Evolutionary conservation across 2,888 invertebrate genomes (phyloP).

Genomic region (Azorinus chamasolen): DNA sequence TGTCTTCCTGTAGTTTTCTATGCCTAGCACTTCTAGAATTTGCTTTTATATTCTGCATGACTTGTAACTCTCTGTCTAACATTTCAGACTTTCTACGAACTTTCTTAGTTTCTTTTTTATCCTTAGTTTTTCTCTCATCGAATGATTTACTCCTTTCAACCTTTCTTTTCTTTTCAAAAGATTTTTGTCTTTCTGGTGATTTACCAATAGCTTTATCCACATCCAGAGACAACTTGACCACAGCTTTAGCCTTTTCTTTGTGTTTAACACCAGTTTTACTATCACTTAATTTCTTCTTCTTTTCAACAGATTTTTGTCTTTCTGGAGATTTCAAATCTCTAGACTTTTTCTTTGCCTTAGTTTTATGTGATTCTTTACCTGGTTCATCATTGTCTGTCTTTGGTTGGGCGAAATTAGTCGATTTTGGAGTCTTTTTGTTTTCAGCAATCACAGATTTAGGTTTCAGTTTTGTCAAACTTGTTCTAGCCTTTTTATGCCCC

Average conservation of each 20-base stretch:
- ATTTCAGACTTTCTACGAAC: conserved; percentile 20
- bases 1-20: conserved; percentile 28
- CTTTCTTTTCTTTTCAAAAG: conserved; percentile 4
- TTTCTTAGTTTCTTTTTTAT: conserved; percentile 45
- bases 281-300: neutral
- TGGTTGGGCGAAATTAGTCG: too few species aligned
- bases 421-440: neutral
- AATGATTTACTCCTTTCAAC: conserved; percentile 8
- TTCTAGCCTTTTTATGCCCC: neutral
- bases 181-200: conserved; percentile 6
- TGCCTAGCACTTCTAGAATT: conserved; percentile 48
- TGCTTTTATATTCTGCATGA: conserved; percentile 52
- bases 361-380: too few species aligned
- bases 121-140: conserved; percentile 24
- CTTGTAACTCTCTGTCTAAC: conserved; percentile 39
- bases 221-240: neutral
- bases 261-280: neutral
- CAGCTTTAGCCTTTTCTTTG: neutral
- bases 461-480: neutral
- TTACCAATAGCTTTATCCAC: conserved; percentile 1
- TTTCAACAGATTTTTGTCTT: neutral
- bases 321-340: too few species aligned
- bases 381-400: too few species aligned
- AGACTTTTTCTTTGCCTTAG: too few species aligned
- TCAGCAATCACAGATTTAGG: conserved; percentile 3